Evolutionary conservation across 1,140 invertebrate species (phyloP).

Genomic region (Drosophila pachea): DNA sequence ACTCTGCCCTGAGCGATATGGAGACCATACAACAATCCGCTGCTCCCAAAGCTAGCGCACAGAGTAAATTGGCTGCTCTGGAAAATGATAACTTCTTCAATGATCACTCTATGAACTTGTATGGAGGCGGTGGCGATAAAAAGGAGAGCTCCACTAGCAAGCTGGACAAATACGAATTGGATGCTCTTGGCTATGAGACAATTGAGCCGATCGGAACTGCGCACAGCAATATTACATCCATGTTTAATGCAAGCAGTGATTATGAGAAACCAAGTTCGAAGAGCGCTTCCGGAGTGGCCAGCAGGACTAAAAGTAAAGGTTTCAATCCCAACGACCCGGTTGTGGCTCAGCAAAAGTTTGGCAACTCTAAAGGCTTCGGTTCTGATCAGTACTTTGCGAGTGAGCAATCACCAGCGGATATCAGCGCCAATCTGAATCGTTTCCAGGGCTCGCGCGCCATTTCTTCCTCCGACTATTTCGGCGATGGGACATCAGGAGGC

Average conservation of each 20-base stretch:
- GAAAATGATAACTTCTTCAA: conserved; percentile 78
- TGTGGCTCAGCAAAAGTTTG: conserved; percentile 96
- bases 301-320: conserved; percentile 44
- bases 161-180: conserved; percentile 68
- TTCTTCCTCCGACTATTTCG: conserved; percentile 97
- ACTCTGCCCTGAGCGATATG: conserved; percentile 96
- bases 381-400: conserved; percentile 97
- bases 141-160: conserved; percentile 54
- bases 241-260: conserved; percentile 61
- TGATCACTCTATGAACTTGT: conserved; percentile 74
- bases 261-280: conserved; percentile 51
- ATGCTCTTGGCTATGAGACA: conserved; percentile 75
- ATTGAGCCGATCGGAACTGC: conserved; percentile 73
- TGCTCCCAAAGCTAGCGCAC: conserved; percentile 65
- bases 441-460: conserved; percentile 96
- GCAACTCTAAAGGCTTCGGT: conserved; percentile 97
- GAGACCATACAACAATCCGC: conserved; percentile 89
- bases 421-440: conserved; percentile 78
- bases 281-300: conserved; percentile 8
- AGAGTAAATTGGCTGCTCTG: conserved; percentile 43
- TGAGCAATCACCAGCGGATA: conserved; percentile 78
- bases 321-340: conserved; percentile 49
- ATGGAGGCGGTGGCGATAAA: conserved; percentile 52
- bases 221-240: conserved; percentile 74
- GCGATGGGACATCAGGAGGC: conserved; percentile 80